These are phyloP conservation scores for Calonectris borealis DNA, from an alignment of 2,113 vertebrate genomes.

Conservation along the genomic window DNA sequence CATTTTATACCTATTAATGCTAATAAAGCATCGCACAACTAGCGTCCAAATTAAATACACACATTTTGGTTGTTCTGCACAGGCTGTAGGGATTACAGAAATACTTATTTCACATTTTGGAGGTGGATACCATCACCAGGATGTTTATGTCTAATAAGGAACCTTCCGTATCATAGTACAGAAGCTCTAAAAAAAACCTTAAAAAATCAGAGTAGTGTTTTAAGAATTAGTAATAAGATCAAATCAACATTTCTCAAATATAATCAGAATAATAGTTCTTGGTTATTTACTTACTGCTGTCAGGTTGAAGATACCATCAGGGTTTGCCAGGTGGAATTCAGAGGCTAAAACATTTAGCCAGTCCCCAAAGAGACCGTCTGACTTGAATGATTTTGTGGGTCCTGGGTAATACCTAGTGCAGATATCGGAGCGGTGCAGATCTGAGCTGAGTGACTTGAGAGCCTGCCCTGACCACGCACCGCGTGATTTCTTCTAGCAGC, in stretches of 20 bases:
- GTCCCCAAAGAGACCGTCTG: background rate
- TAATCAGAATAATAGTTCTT: background rate
- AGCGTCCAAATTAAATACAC: background rate
- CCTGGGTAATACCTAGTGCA: background rate
- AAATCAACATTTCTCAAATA: background rate
- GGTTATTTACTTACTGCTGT: background rate
- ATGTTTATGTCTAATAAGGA: rapidly evolving
- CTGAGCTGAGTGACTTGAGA: background rate
- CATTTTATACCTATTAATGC: background rate
- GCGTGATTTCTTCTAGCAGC: background rate
- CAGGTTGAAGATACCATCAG: background rate
- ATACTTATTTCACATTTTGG: background rate
- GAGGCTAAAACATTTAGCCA: background rate
- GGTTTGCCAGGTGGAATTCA: background rate
- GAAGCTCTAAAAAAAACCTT: background rate
- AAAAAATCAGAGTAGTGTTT: background rate
- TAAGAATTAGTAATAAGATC: background rate
- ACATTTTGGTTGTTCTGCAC: background rate
- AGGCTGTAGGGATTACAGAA: background rate
- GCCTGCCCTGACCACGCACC: rapidly evolving
- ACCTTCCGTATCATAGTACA: too few relatives aligned
- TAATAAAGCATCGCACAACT: background rate
- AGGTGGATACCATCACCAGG: background rate
- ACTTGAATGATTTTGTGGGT: background rate
- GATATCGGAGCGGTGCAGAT: background rate